A percentile compares a stretch with the other conserved stretches of the same genome.
phyloP scores from a whole-genome alignment of 1,140 invertebrate genomes.

The Drosophila paulistorum region DNA sequence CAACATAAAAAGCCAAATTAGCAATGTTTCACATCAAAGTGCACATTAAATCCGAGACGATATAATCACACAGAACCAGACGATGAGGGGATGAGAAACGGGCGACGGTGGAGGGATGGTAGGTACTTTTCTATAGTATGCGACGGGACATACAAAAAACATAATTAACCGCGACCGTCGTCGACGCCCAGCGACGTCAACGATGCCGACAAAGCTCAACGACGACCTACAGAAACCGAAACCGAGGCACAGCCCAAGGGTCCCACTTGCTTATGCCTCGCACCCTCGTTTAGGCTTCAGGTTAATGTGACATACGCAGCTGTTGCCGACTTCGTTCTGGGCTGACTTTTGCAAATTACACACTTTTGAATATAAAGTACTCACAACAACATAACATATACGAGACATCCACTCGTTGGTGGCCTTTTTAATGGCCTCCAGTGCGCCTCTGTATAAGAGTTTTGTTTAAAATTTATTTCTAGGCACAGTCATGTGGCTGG shows the following conservation, averaged over 20 bases:
- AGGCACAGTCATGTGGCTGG: conserved; percentile 14
- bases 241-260: conserved; percentile 32
- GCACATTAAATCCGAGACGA: conserved; percentile 75
- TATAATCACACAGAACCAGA: conserved; percentile 58
- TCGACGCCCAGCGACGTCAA: conserved; percentile 20
- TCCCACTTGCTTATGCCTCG: conserved; percentile 11
- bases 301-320: conserved; percentile 77
- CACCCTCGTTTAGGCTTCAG: conserved; percentile 39
- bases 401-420: conserved; percentile 53
- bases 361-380: conserved; percentile 80
- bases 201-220: conserved; percentile 6
- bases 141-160: conserved; percentile 70
- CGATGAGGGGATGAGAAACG: neutral
- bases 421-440: conserved; percentile 58
- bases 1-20: conserved; percentile 70
- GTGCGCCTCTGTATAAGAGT: conserved; percentile 2
- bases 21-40: conserved; percentile 81
- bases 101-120: neutral
- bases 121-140: conserved; percentile 46
- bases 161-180: conserved; percentile 76
- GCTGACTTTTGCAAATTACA: conserved; percentile 76
- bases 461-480: conserved; percentile 25
- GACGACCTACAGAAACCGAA: conserved; percentile 31
- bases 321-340: conserved; percentile 42
- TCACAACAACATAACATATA: conserved; percentile 61